Base-by-base conservation (phyloP, 2,113 vertebrate species). In the Embiotoca jacksoni region DNA sequence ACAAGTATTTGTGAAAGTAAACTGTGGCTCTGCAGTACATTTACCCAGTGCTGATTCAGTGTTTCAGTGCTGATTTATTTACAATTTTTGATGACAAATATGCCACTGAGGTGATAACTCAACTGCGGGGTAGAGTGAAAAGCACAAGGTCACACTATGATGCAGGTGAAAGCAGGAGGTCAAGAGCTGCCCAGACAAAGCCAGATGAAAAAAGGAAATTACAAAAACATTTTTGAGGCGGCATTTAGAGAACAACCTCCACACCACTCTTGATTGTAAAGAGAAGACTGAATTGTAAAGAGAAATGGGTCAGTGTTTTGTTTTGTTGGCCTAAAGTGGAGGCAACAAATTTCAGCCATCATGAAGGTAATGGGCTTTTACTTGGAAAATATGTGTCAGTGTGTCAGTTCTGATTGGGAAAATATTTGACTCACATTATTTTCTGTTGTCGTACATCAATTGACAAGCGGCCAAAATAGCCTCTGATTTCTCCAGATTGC, bases 301-400 rank as follows among this genome's bases (percentile, higher is more conserved):
- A 63, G 7, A 67, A 72, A 44, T 54, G 33, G n/a, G 31, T 86
- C 47, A 31, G 2, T 31, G 49, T 13, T 63, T 75, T 55, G 35
- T 72, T 81, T n/a, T 46, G 31, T 15, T 57, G 30, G 10, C 16
- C 14, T 15, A 35, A 54, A 39, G 9, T 31, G 0, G 14, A 54
- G 41, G 44, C 33, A 65, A 66, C n/a, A 63, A 15, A 58, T 69
- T 67, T 41, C 6, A 61, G 2, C 14, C 15, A 67, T 16, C 3
- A 65, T 36, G 11, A 64, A 57, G 44, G 46, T 7, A 2, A 31
- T 11, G 5, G 2, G 1, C 5, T 64, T 66, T 37, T 35, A 6
- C 31, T 37, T 39, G 65, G 57, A 75, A 75, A 81, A 72, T 41
- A 10, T 71, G 36, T 87, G 72, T 76, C 36, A 71, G 58, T 74